Evolutionary conservation across 2,888 invertebrate species (phyloP), one percentile per base, ranked within the genome.

Genomic region (Pachymerium ferrugineum): DNA sequence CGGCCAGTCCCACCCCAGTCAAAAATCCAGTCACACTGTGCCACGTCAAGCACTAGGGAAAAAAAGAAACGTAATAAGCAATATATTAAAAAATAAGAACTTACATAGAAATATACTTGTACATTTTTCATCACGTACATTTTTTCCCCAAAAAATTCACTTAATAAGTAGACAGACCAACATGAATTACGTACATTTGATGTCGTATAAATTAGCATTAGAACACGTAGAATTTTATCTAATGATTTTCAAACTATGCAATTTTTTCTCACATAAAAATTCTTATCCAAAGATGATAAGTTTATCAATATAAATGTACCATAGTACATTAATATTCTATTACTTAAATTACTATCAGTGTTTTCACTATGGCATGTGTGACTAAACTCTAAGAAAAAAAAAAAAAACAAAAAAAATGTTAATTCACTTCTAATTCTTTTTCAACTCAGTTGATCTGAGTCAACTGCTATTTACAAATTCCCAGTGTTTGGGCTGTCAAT

Each of bases 21-120:
- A 62, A 62, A 62, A 62, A 62, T 33, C 35, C 35, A 71, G 28
- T 38, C 71, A 71, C 70, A 69, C 70, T 33, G 33, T 33, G 33
- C 70, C 70, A 69, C 31, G 70, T 30, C 70, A 69, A 69, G 70
- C 70, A 69, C 70, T 69, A 33, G 70, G 70, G 31, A 33, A 69
- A 16, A 69, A 30, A n/a, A n/a, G n/a, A n/a, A n/a, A 30, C 30
- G 31, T n/a, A 12, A 8, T n/a, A 30, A 25, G 29, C n/a, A 68
- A 30, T 29, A 31, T 31, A 68, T 69, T 31, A 69, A 69, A 69
- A 33, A 69, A 30, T 69, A 33, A 30, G 19, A 12, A 69, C 33
- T 69, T 69, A 69, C 31, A 69, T 30, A 69, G 33, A 29, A 69
- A 69, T 33, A 69, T 69, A 31, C 29, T 67, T 67, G 67, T 67